phyloP scores from a whole-genome alignment of 2,113 vertebrate genomes.

The Anas platyrhynchos region DNA sequence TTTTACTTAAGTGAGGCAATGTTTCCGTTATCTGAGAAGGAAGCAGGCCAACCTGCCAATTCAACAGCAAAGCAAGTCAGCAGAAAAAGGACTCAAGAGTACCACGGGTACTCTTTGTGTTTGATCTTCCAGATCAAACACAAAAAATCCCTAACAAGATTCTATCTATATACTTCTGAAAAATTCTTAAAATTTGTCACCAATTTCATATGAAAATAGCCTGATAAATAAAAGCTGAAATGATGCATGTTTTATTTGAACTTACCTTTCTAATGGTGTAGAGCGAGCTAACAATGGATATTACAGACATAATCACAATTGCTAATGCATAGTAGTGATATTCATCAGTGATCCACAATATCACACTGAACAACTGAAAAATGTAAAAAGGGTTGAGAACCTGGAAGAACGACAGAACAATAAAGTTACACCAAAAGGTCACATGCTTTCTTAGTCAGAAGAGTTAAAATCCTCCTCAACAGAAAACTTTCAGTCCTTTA shows the following conservation, averaged over 20 bases:
- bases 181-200: neutral
- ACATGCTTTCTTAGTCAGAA: neutral
- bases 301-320: constrained; percentile 95
- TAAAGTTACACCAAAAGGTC: neutral
- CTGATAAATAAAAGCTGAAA: neutral
- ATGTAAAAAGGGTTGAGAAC: constrained; percentile 99
- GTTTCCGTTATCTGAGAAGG: neutral
- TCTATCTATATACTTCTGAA: neutral
- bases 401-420: constrained; percentile 72
- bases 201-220: neutral
- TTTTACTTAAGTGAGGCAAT: neutral
- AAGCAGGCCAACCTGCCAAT: neutral
- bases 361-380: constrained; percentile 99
- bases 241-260: neutral
- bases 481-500: neutral
- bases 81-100: neutral
- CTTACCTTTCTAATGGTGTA: constrained; percentile 98
- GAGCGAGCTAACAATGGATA: constrained; percentile 95
- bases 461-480: neutral
- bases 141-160: neutral
- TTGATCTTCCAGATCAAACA: neutral
- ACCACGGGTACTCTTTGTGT: neutral
- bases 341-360: constrained; percentile 93
- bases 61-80: neutral
- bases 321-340: constrained; percentile 97